Evolutionary conservation across 2,888 invertebrate species (phyloP).

Genomic region (Oxycera nigricornis): DNA sequence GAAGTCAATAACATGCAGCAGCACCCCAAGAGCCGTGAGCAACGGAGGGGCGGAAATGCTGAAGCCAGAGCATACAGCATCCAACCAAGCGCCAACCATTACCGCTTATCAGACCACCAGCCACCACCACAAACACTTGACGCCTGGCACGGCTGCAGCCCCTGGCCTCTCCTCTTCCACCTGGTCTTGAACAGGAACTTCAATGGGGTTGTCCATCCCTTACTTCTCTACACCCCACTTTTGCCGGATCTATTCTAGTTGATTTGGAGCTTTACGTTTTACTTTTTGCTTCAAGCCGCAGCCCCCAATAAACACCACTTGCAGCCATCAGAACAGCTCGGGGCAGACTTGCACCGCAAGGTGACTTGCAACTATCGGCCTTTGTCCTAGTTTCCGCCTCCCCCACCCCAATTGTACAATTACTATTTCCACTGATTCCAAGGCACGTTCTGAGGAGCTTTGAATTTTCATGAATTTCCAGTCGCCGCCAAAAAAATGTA

Average conservation of each 20-base stretch:
- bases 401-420: not conserved
- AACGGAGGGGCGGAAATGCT: not conserved
- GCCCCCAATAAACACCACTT: conserved; percentile 59
- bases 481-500: conserved; percentile 17
- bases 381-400: too few relatives aligned
- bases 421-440: not conserved
- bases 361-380: not conserved
- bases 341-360: not conserved
- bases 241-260: conserved; percentile 49
- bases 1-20: conserved; percentile 2
- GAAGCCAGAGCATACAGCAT: conserved; percentile 22
- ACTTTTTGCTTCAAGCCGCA: conserved; percentile 58
- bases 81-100: conserved; percentile 36
- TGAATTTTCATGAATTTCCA: not conserved
- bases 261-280: conserved; percentile 53
- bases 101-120: conserved; percentile 36
- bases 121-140: conserved; percentile 38
- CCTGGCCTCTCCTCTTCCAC: not conserved
- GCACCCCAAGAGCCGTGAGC: not conserved
- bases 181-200: not conserved
- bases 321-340: not conserved
- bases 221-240: not conserved
- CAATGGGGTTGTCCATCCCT: conserved; percentile 3
- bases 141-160: conserved; percentile 27
- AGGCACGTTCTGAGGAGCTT: not conserved